Evolutionary conservation across 2,888 invertebrate genomes (phyloP).

Genomic region (Acleris laterana): DNA sequence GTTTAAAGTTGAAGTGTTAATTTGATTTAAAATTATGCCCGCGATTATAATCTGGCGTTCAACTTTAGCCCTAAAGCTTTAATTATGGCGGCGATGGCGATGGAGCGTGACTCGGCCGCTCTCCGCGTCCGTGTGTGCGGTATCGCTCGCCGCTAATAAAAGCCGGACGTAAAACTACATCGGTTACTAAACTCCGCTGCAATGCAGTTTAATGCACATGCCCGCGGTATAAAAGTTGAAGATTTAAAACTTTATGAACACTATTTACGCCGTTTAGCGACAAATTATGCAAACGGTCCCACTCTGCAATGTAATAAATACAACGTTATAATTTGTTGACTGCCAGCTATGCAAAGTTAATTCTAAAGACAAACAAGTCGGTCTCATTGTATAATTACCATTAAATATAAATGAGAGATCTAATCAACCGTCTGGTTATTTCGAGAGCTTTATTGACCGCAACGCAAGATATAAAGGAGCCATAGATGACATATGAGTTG

Average conservation of each 20-base stretch:
- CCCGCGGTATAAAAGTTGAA: slow-evolving; percentile 64
- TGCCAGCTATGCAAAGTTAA: slow-evolving; percentile 14
- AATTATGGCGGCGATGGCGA: slow-evolving; percentile 73
- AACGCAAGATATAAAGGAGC: slow-evolving; percentile 11
- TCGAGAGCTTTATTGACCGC: slow-evolving; percentile 26
- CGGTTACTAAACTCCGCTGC: slow-evolving; percentile 55
- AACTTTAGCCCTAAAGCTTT: slow-evolving; percentile 79
- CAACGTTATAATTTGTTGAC: slow-evolving; percentile 28
- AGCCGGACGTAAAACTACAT: slow-evolving; percentile 51
- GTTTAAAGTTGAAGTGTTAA: slow-evolving; percentile 84
- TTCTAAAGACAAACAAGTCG: slow-evolving; percentile 19
- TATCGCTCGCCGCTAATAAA: slow-evolving; percentile 57
- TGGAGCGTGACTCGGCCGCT: slow-evolving; percentile 58
- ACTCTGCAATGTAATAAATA: slow-evolving; percentile 27
- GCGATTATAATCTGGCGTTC: slow-evolving; percentile 78
- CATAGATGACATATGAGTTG: slow-evolving; percentile 7
- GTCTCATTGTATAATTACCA: slow-evolving; percentile 1
- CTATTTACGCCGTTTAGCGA: slow-evolving; percentile 52
- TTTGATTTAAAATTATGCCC: slow-evolving; percentile 83
- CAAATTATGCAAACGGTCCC: slow-evolving; percentile 60
- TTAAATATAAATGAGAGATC: slow-evolving; percentile 11
- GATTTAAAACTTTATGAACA: slow-evolving; percentile 50
- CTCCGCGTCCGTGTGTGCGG: slow-evolving; percentile 48
- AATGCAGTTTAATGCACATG: slow-evolving; percentile 61
- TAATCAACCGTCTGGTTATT: slow-evolving; percentile 13